Evolutionary conservation across 2,888 invertebrate species (phyloP).

Genomic region (Nomada flava): DNA sequence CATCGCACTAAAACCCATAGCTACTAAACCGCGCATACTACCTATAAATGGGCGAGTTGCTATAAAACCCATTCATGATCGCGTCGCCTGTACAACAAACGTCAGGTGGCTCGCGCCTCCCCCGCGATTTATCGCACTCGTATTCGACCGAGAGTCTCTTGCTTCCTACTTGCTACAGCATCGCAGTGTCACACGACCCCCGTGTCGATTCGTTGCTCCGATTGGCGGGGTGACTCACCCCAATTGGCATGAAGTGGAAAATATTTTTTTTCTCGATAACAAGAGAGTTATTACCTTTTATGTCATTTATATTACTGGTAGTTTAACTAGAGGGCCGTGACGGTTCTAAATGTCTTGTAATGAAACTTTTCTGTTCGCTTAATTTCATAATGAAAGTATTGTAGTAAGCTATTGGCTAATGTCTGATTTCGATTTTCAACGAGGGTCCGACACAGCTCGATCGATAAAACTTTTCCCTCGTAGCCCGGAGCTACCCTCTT

Average conservation of each 20-base stretch:
- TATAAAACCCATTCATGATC: conserved; percentile 80
- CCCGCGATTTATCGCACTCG: conserved; percentile 68
- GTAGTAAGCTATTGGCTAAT: too few species aligned
- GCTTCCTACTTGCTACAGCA: conserved; percentile 50
- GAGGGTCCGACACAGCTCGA: conserved; percentile 1
- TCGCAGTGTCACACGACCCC: conserved; percentile 12
- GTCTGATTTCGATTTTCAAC: too few species aligned
- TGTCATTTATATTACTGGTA: too few species aligned
- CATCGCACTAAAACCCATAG: conserved; percentile 73
- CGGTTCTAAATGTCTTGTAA: too few species aligned
- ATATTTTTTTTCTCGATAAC: too few species aligned
- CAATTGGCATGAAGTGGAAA: too few species aligned
- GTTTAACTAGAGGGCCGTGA: too few species aligned
- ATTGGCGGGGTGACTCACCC: too few species aligned
- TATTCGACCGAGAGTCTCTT: conserved; percentile 47
- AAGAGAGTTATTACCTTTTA: too few species aligned
- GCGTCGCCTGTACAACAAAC: conserved; percentile 71
- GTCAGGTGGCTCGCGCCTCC: conserved; percentile 71
- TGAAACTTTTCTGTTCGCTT: too few species aligned
- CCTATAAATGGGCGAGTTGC: conserved; percentile 75
- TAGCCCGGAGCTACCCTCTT: conserved; percentile 3
- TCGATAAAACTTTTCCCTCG: conserved; percentile 38
- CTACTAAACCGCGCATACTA: conserved; percentile 76
- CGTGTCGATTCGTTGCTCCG: background rate
- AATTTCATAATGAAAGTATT: too few species aligned